A percentile compares a stretch with the other conserved stretches of the same genome.
Evolutionary conservation across 2,888 invertebrate genomes (phyloP).

Genomic region (Biston stratarius): DNA sequence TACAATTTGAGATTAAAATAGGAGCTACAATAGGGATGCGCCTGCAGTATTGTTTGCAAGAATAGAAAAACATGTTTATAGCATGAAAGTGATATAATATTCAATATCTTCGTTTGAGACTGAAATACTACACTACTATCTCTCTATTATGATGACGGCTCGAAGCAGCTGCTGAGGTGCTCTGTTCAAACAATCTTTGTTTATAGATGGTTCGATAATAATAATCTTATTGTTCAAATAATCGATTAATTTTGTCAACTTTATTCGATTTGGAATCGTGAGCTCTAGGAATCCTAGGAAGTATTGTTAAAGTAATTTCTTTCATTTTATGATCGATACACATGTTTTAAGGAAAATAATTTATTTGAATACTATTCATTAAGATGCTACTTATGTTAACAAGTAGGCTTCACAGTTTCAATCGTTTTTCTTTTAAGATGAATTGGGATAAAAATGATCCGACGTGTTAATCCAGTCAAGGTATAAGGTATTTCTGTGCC

Average conservation of each 20-base stretch:
- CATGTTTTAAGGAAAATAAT: not conserved
- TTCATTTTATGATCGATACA: not conserved
- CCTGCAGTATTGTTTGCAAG: not conserved
- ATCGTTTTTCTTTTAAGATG: too few relatives aligned
- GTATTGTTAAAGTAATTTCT: conserved; percentile 15
- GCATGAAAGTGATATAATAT: not conserved
- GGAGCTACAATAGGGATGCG: not conserved
- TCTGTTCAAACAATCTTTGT: conserved; percentile 56
- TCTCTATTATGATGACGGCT: conserved; percentile 39
- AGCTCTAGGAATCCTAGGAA: conserved; percentile 4
- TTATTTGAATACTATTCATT: not conserved
- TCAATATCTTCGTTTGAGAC: conserved; percentile 2
- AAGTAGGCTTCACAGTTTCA: not conserved
- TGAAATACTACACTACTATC: conserved; percentile 30
- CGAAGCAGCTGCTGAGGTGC: conserved; percentile 41
- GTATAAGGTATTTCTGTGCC: too few relatives aligned
- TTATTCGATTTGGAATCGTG: conserved; percentile 41
- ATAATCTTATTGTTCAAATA: conserved; percentile 57
- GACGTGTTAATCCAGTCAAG: too few relatives aligned
- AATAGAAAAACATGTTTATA: not conserved
- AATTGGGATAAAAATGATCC: too few relatives aligned
- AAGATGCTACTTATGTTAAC: not conserved
- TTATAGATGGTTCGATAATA: conserved; percentile 58
- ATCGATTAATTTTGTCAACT: conserved; percentile 51
- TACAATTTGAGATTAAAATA: too few relatives aligned